Evolutionary conservation across 2,888 invertebrate species (phyloP), one percentile per base, ranked within the genome.

Genomic region (Cataglyphis rosenhaueri): DNA sequence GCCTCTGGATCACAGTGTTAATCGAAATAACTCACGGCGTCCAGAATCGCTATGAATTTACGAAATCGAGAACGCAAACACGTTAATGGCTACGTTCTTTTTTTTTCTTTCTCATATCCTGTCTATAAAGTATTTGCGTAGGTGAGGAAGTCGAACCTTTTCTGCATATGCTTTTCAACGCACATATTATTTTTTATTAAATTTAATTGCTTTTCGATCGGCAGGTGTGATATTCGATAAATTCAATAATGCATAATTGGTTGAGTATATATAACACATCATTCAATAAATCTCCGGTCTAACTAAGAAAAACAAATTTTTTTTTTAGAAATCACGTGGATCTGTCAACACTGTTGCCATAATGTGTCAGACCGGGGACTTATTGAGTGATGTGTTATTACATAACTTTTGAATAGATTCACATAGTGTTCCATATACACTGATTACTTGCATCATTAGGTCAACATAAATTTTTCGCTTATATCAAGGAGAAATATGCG

Each of bases 61-160:
- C 25, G 18, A 44, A 78, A 68, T 68, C 57, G 68, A 44, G 68
- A 78, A 68, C 21, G 32, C 41, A 59, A 68, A 59, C 57, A 15
- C 29, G 76, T n/a, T 76, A 66, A 66, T 55, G 68, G 10, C 44
- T 52, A n/a, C n/a, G 32, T 78, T 57, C 21, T 32, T 4, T 59
- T 32, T 78, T 57, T 57, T 25, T 78, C 44, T 57, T 35, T 35
- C 35, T 35, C 66, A 9, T 44, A 66, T 52, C 38, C 52, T n/a
- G 10, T 12, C 3, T 38, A 25, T 29, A 59, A 12, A 32, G n/a
- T 52, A 29, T 1, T 15, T 35, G 18, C 44, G 21, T 35, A 29
- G 8, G 21, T 35, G 21, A 29, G 12, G 32, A 78, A 44, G 59
- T 32, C 18, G 32, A 41, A 21, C 15, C 12, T 41, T 41, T 38